Percentiles rank a stretch among this genome's conserved stretches.
These are phyloP conservation scores for Drosophila novamexicana DNA, from an alignment of 1,140 invertebrate species.

Conservation along the genomic window DNA sequence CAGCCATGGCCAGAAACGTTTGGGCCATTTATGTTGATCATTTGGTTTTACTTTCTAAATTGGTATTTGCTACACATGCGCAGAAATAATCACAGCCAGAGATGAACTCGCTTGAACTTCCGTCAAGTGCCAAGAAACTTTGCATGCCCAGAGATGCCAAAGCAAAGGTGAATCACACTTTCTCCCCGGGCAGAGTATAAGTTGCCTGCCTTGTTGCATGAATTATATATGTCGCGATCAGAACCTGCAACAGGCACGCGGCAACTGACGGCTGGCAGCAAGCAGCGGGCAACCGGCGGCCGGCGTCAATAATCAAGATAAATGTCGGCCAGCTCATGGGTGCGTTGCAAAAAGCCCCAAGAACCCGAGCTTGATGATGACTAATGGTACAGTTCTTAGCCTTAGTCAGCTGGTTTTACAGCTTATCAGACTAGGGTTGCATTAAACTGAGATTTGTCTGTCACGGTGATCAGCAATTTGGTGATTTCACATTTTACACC, in stretches of 20 bases:
- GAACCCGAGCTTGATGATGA: conserved; percentile 68
- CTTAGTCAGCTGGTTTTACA: conserved; percentile 72
- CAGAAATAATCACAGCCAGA: conserved; percentile 47
- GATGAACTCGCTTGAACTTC: conserved; percentile 72
- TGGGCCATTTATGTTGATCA: conserved; percentile 69
- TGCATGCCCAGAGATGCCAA: conserved; percentile 40
- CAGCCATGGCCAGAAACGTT: conserved; percentile 31
- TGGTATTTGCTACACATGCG: conserved; percentile 76
- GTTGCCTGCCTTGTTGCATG: conserved; percentile 55
- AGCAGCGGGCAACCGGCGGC: conserved; percentile 9
- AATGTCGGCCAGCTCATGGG: conserved; percentile 67
- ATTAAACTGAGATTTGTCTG: conserved; percentile 38
- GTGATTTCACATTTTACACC: conserved; percentile 11
- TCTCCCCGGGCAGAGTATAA: conserved; percentile 50
- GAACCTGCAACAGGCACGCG: conserved; percentile 40
- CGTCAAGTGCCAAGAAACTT: conserved; percentile 56
- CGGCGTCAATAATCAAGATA: conserved; percentile 75
- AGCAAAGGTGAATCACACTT: conserved; percentile 75
- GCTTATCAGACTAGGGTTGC: conserved; percentile 41
- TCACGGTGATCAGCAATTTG: conserved; percentile 48
- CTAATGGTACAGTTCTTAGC: conserved; percentile 66
- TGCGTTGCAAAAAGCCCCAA: conserved; percentile 67
- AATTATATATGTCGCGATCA: conserved; percentile 73
- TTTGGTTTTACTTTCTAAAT: conserved; percentile 82
- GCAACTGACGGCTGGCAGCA: conserved; percentile 9